Base-by-base conservation (phyloP, 1,140 invertebrate species). In the Samia ricini region DNA sequence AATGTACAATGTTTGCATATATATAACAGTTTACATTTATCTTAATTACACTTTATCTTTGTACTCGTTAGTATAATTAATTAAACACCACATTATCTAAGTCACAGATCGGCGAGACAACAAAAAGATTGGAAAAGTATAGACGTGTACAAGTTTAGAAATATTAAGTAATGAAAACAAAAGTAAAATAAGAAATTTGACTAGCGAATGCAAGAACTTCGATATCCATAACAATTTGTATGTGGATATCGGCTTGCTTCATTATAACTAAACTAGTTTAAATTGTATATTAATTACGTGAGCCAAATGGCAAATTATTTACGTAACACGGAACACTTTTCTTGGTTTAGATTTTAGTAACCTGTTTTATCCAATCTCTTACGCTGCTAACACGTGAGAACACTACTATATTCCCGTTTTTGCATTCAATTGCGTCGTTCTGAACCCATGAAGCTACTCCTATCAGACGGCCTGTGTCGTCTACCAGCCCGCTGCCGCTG, bases 401-500 rank as follows among this genome's bases (percentile, higher is more conserved):
- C 4, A 83, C 73, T 0, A 89, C 80, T 5, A 68, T 68, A 5
- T 74, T 72, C 15, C 81, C 82, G 10, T 77, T 77, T 29, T 48
- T 55, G 61, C 87, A 89, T 18, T 67, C 66, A 21, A 66, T 24
- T 2, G 87, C 79, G 59, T 89, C 87, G 59, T 87, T 75, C 60
- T 89, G 71, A 1, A 88, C 87, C 87, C 87, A 89, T 4, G 87
- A 89, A 0, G 83, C 83, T 1, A 88, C 75, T 15, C 87, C 87
- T 0, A 88, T 10, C 0, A 89, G 50, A 2, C 48, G 42, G 2
- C 72, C 68, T 2, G 63, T 61, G 12, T 58, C 54, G 33, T 62
- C 66, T 1, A 83, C 67, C 15, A 74, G 61, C 3, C 74, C 74
- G 29, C 74, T 76, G 50, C 74, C 74, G 48, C 74, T 76, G 59